Conservation (phyloP, 2,888 invertebrate genomes). For the Drosophila mettleri region DNA sequence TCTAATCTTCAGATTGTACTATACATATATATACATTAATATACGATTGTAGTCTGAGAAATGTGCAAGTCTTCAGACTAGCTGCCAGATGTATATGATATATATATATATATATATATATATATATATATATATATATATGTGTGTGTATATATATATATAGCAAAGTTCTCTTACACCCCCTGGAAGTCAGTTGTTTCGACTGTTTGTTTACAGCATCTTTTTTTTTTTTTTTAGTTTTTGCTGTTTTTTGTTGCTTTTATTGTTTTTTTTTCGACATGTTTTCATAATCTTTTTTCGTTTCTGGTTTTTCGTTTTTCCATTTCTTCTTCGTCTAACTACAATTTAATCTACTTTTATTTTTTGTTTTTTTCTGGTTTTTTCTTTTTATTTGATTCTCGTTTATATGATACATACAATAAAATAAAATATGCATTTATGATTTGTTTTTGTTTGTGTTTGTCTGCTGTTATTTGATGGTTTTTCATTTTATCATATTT, state of each 20-base stretch:
- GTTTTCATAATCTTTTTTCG: constrained; percentile 35
- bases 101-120: not conserved
- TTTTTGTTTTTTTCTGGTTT: constrained; percentile 50
- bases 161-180: constrained; percentile 1
- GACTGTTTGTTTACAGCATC: constrained; percentile 53
- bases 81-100: too few species aligned
- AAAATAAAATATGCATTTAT: constrained; percentile 65
- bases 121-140: not conserved
- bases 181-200: constrained; percentile 34
- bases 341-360: constrained; percentile 65
- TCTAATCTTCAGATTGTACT: not conserved
- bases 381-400: constrained; percentile 60
- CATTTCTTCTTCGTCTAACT: constrained; percentile 56
- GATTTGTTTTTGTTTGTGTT: constrained; percentile 31
- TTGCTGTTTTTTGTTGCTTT: constrained; percentile 24
- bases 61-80: not conserved
- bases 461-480: constrained; percentile 24
- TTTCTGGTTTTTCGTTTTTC: constrained; percentile 34
- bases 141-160: not conserved
- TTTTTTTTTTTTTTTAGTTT: constrained; percentile 44
- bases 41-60: not conserved
- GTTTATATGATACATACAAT: constrained; percentile 61
- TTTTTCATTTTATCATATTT: constrained; percentile 9
- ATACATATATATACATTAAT: not conserved
- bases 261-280: constrained; percentile 26